Evolutionary conservation across 35 echinoderm and acorn worm species (phyloP), one percentile per base, ranked within the genome.

Genomic region (Apostichopus japonicus): DNA sequence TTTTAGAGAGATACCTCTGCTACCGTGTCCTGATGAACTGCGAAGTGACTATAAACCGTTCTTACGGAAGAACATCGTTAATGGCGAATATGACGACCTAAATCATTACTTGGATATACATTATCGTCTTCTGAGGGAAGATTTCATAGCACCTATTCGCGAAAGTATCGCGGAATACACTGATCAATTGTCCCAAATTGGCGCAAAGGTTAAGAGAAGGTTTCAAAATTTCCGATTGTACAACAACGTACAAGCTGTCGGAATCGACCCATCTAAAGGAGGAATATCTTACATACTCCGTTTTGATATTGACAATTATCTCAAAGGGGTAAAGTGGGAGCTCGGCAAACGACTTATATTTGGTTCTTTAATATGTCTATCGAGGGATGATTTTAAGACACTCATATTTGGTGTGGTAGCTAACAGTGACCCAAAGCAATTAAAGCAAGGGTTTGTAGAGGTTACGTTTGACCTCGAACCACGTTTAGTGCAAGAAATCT

Each of bases 301-400:
- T 8, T 91, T 91, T 56, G 51, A 77, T 6, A 11, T 91, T 56
- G 86, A 33, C 59, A 6, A 58, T 23, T 53, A 91, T 77, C 54
- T 93, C 16, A 76, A 92, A 56, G 58, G 56, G 57, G 33, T 92
- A 21, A 72, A 90, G n/a, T 98, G 94, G 93, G 90, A 95, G 17
- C 53, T 67, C 1, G 90, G 57, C 44, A 98, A 71, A 77, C 77
- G 93, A 25, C 84, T 98, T 24, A 57, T 90, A 8, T 80, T 93
- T 56, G 96, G 96, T 56, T 98, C 96, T 24, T 70, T 98, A 55
- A 92, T 98, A 23, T 98, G 96, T 67, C 57, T 98, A 24, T 94
- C 96, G 6, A 55, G 54, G 77, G 94, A 98, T 77, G 67, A 94
- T 10, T 98, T 98, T 76, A 82, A 94, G 53, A 95, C 87, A 58